Evolutionary conservation across 2,888 invertebrate genomes (phyloP).

Genomic region (Agrochola litura): DNA sequence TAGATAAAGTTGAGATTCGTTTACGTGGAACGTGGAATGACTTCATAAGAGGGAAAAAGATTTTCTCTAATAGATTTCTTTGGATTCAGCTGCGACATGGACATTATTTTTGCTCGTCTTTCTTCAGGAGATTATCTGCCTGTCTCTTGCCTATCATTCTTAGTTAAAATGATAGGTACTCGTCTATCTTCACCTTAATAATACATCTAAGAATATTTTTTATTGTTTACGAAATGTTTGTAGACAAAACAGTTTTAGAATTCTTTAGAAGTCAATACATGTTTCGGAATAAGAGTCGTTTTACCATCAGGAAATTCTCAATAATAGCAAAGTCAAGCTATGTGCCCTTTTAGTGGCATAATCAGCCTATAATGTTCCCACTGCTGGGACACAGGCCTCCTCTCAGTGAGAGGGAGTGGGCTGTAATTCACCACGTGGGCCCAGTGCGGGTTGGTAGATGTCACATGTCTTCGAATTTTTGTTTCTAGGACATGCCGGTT

Average conservation of each 20-base stretch:
- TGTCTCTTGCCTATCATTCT: slow-evolving; percentile 12
- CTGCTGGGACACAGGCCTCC: too few relatives aligned
- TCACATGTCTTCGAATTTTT: too few relatives aligned
- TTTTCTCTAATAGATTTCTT: slow-evolving; percentile 54
- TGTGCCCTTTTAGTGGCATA: too few relatives aligned
- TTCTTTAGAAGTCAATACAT: too few relatives aligned
- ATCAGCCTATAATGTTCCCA: too few relatives aligned
- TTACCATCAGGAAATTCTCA: neutral
- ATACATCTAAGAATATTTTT: neutral
- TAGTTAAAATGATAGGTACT: slow-evolving; percentile 5
- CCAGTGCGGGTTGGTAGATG: too few relatives aligned
- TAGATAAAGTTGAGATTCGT: slow-evolving; percentile 50
- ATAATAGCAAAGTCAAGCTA: neutral
- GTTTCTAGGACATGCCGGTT: too few relatives aligned
- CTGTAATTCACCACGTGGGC: too few relatives aligned
- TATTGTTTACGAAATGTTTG: neutral
- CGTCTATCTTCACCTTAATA: slow-evolving; percentile 5
- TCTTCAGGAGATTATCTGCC: slow-evolving; percentile 32
- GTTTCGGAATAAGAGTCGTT: neutral
- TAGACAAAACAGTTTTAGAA: neutral
- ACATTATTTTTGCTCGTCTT: slow-evolving; percentile 36
- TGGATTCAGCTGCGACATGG: slow-evolving; percentile 33
- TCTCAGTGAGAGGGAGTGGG: too few relatives aligned
- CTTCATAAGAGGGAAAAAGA: slow-evolving; percentile 40
- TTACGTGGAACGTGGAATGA: slow-evolving; percentile 39